phyloP scores from a whole-genome alignment of 2,888 invertebrate species.

The Orthosia gothica region DNA sequence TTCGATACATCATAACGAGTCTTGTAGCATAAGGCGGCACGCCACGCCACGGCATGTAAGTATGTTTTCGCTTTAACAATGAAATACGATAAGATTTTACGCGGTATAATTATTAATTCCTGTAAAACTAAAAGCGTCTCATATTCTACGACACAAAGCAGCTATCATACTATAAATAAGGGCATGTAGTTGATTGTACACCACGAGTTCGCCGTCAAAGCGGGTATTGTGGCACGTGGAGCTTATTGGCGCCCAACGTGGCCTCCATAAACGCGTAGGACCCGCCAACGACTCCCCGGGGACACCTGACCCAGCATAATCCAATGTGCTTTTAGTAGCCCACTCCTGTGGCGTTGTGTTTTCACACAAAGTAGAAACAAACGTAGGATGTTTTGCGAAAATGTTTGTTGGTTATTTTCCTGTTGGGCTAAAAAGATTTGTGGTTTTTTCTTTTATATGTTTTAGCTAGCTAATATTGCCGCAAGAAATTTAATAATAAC shows the following conservation, averaged over 20 bases:
- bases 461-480: background rate
- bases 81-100: too few species aligned
- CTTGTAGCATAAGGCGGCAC: too few species aligned
- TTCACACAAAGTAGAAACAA: slow-evolving; percentile 28
- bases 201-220: slow-evolving; percentile 50
- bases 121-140: too few species aligned
- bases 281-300: slow-evolving; percentile 51
- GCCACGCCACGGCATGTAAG: too few species aligned
- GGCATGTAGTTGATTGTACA: slow-evolving; percentile 18
- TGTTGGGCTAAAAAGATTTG: background rate
- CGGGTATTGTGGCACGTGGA: slow-evolving; percentile 47
- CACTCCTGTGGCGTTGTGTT: slow-evolving; percentile 26
- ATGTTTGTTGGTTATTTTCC: slow-evolving; percentile 9
- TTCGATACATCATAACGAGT: too few species aligned
- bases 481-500: background rate
- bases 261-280: slow-evolving; percentile 57
- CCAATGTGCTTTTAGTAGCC: slow-evolving; percentile 64
- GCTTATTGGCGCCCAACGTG: slow-evolving; percentile 57
- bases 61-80: too few species aligned
- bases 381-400: slow-evolving; percentile 27
- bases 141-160: background rate
- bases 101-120: too few species aligned
- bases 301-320: slow-evolving; percentile 64
- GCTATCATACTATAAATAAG: background rate
- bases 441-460: background rate